A percentile compares a stretch with the other conserved stretches of the same genome.
phyloP scores from a whole-genome alignment of 2,888 invertebrate genomes.

The Aleiodes testaceus region DNA sequence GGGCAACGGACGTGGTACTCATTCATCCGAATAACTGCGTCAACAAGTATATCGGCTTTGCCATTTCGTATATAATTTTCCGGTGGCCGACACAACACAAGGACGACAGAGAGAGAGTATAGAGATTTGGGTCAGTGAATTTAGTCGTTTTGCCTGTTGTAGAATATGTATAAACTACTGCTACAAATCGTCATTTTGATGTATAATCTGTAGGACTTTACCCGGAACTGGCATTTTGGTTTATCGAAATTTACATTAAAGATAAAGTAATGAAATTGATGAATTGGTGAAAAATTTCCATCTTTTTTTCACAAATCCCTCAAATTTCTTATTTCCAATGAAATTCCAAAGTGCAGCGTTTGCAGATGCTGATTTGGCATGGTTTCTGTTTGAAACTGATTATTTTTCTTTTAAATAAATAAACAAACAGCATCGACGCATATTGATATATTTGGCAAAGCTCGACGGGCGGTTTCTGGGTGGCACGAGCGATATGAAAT shows the following conservation, averaged over 20 bases:
- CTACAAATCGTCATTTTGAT: conserved; percentile 11
- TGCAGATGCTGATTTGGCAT: conserved; percentile 43
- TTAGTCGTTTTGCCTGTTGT: conserved; percentile 14
- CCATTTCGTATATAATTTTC: conserved; percentile 31
- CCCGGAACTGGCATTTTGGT: not conserved
- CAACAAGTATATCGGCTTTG: conserved; percentile 31
- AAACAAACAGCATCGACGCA: conserved; percentile 46
- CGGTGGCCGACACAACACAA: conserved; percentile 25
- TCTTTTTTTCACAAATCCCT: not conserved
- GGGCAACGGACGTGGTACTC: conserved; percentile 1
- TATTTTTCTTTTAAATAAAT: conserved; percentile 48
- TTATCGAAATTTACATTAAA: conserved; percentile 21
- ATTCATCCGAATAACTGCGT: conserved; percentile 25
- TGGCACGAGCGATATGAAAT: conserved; percentile 39
- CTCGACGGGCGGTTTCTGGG: conserved; percentile 31
- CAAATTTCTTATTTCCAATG: not conserved
- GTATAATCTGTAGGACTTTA: conserved; percentile 1
- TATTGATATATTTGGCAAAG: conserved; percentile 49
- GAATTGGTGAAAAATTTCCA: not conserved
- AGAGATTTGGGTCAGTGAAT: conserved; percentile 29
- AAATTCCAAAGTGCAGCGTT: conserved; percentile 31
- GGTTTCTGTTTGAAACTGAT: conserved; percentile 40
- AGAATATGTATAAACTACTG: conserved; percentile 27
- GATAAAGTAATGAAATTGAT: not conserved
- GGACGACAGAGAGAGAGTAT: not conserved